These are phyloP conservation scores for Leptinotarsa undecemlineata DNA, from an alignment of 1,140 invertebrate genomes.

Conservation along the genomic window DNA sequence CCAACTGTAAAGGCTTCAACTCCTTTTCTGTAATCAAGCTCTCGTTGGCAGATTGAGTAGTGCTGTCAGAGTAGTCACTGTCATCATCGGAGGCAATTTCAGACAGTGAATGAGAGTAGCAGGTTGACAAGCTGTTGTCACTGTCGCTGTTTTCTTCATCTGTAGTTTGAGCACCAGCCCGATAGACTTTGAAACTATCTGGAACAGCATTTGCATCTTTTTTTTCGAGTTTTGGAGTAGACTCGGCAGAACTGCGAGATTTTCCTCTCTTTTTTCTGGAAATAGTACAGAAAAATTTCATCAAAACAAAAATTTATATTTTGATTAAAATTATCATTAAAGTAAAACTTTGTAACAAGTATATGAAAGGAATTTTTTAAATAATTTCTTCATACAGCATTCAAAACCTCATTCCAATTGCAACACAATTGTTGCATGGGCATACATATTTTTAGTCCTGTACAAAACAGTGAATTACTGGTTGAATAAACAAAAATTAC, in stretches of 20 bases:
- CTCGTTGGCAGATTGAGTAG: conserved; percentile 30
- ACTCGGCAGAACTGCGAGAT: conserved; percentile 28
- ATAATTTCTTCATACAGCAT: too few relatives aligned
- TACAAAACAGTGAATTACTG: too few relatives aligned
- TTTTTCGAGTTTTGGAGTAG: conserved; percentile 17
- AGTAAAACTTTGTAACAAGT: too few relatives aligned
- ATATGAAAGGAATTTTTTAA: too few relatives aligned
- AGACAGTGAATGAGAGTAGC: conserved; percentile 52
- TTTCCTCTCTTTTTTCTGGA: conserved; percentile 46
- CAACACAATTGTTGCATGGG: too few relatives aligned
- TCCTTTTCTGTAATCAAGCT: conserved; percentile 43
- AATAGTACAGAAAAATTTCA: conserved; percentile 5
- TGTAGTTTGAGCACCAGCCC: conserved; percentile 48
- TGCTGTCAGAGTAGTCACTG: conserved; percentile 42
- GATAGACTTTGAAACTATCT: conserved; percentile 52
- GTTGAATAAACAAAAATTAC: too few relatives aligned
- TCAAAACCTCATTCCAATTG: too few relatives aligned
- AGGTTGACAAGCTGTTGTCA: conserved; percentile 52
- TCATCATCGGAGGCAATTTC: conserved; percentile 53
- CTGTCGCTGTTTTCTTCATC: conserved; percentile 53
- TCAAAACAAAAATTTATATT: not conserved
- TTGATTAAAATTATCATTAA: too few relatives aligned
- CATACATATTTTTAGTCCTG: too few relatives aligned
- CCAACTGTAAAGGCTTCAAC: conserved; percentile 83
- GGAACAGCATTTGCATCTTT: conserved; percentile 44